Evolutionary conservation across 2,888 invertebrate genomes (phyloP).

Genomic region (Taphrorychus bicolor): DNA sequence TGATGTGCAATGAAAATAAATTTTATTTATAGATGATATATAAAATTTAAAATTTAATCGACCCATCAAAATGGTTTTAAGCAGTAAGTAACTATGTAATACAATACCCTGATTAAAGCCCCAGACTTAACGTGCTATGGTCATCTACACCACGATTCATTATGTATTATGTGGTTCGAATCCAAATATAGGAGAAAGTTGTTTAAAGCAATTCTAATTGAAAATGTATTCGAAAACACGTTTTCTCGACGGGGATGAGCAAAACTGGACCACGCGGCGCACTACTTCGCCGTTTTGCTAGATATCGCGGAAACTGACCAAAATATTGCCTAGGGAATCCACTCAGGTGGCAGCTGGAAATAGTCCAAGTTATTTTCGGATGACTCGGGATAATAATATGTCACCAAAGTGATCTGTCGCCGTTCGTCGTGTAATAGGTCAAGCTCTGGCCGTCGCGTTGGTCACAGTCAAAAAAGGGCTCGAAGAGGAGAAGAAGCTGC

Average conservation of each 20-base stretch:
- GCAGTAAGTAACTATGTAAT: not conserved
- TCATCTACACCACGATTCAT: no score
- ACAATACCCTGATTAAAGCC: no score
- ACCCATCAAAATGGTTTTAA: not conserved
- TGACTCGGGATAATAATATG: conserved; percentile 16
- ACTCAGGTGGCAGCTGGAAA: conserved; percentile 41
- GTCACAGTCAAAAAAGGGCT: not conserved
- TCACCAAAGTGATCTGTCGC: conserved; percentile 21
- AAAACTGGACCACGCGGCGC: not conserved
- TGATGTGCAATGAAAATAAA: not conserved
- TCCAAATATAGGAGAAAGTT: no score
- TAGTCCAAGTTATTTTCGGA: conserved; percentile 39
- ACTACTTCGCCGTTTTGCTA: conserved; percentile 15
- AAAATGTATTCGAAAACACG: not conserved
- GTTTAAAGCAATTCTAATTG: not conserved
- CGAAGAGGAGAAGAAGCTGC: not conserved
- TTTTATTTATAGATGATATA: not conserved
- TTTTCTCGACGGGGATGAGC: not conserved
- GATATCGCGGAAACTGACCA: conserved; percentile 30
- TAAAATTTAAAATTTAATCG: not conserved
- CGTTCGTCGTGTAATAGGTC: conserved; percentile 8
- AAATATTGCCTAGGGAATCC: conserved; percentile 36
- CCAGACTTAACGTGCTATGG: no score
- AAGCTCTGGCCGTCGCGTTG: no score
- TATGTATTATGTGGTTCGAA: no score